phyloP scores from a whole-genome alignment of 23 tunicate genomes.

The Ascidia mentula region DNA sequence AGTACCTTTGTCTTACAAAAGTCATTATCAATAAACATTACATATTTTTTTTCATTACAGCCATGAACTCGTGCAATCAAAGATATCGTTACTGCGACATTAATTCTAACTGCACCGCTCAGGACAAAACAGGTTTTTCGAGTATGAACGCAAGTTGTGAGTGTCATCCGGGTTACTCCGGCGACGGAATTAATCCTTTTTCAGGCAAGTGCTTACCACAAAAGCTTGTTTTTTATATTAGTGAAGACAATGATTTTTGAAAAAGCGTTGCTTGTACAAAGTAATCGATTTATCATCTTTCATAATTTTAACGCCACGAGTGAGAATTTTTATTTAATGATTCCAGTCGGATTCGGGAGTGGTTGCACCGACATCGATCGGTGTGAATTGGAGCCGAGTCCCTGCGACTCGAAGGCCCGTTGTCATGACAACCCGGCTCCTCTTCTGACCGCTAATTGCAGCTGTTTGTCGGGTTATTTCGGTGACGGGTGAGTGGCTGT shows the following conservation, averaged over 20 bases:
- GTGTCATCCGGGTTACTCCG: constrained; percentile 4
- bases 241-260: background rate
- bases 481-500: constrained; percentile 42
- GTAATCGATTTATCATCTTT: no score
- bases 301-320: no score
- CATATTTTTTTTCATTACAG: constrained; percentile 4
- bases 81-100: constrained; percentile 20
- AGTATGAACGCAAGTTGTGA: constrained; percentile 19
- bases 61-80: constrained; percentile 20
- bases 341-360: background rate
- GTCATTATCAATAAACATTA: no score
- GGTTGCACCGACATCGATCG: constrained; percentile 23
- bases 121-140: background rate
- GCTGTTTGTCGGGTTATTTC: constrained; percentile 28
- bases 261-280: background rate
- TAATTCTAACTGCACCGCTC: constrained; percentile 14
- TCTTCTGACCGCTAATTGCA: constrained; percentile 26
- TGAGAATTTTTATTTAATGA: no score
- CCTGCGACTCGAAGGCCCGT: constrained; percentile 27
- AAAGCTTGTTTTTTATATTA: background rate
- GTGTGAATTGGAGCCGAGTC: constrained; percentile 6
- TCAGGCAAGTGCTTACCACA: background rate
- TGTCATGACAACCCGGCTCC: constrained; percentile 36
- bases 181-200: background rate
- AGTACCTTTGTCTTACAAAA: no score